These are phyloP conservation scores for Hipposideros larvatus DNA, from an alignment of 2,797 vertebrate genomes.

Conservation along the genomic window DNA sequence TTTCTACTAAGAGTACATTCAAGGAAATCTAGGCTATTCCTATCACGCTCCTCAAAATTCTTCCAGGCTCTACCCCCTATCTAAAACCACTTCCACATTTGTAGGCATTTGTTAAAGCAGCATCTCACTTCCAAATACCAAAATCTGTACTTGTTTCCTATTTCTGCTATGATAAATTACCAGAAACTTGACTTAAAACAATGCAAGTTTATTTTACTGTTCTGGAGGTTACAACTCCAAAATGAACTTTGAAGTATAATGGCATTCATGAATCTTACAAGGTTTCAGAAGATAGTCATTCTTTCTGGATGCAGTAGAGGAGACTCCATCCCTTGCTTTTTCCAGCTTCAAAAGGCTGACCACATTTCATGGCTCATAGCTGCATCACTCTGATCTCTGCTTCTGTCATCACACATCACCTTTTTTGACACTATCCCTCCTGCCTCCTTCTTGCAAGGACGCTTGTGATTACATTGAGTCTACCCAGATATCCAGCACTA, in stretches of 20 bases:
- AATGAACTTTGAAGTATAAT: conserved; percentile 21
- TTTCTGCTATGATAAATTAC: not conserved
- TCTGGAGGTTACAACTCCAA: not conserved
- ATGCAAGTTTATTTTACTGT: not conserved
- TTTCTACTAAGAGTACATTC: not conserved
- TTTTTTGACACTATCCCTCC: not conserved
- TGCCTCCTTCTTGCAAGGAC: not conserved
- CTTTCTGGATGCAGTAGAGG: not conserved
- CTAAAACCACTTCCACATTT: not conserved
- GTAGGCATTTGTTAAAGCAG: not conserved
- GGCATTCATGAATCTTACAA: not conserved
- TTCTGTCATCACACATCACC: not conserved
- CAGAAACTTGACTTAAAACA: not conserved
- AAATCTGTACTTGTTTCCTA: not conserved
- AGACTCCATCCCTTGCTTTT: not conserved
- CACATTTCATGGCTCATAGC: not conserved
- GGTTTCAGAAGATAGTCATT: not conserved
- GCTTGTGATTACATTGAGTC: not conserved
- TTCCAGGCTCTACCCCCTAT: not conserved
- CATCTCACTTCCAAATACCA: not conserved
- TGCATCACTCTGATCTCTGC: not conserved
- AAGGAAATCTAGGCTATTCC: not conserved
- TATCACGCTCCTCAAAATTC: not conserved
- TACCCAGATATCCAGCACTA: not conserved
- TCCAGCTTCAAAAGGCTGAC: not conserved